Evolutionary conservation across 2,888 invertebrate genomes (phyloP).

Genomic region (Rambutsinella grinnellia): DNA sequence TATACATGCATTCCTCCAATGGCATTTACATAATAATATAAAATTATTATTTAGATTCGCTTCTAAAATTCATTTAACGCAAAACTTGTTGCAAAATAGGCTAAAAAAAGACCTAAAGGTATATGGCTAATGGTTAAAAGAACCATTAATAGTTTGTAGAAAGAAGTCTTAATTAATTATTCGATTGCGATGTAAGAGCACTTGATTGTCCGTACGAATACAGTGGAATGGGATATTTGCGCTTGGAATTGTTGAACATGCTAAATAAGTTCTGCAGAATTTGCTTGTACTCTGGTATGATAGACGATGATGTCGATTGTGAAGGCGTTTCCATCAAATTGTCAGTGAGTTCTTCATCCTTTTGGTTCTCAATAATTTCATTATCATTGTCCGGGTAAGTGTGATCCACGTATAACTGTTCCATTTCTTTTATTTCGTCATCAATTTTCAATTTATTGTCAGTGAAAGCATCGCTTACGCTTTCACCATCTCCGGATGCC

Average conservation of each 20-base stretch:
- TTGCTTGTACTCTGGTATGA: slow-evolving; percentile 62
- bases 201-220: slow-evolving; percentile 60
- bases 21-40: too few relatives aligned
- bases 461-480: neutral
- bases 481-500: neutral
- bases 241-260: slow-evolving; percentile 60
- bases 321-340: slow-evolving; percentile 15
- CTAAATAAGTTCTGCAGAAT: slow-evolving; percentile 61
- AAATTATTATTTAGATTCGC: too few relatives aligned
- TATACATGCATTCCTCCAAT: too few relatives aligned
- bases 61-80: too few relatives aligned
- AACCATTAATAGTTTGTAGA: slow-evolving; percentile 15
- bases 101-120: too few relatives aligned
- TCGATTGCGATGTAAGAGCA: slow-evolving; percentile 38
- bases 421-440: slow-evolving; percentile 7
- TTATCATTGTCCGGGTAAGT: neutral
- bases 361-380: neutral
- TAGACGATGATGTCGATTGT: slow-evolving; percentile 39
- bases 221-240: slow-evolving; percentile 61
- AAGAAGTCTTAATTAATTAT: slow-evolving; percentile 24
- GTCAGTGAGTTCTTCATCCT: too few relatives aligned
- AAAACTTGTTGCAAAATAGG: too few relatives aligned
- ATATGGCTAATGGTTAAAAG: slow-evolving; percentile 26
- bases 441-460: neutral
- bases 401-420: too few relatives aligned